These are phyloP conservation scores for Acanthurus lineatus DNA, from an alignment of 2,797 vertebrate species.

Conservation along the genomic window DNA sequence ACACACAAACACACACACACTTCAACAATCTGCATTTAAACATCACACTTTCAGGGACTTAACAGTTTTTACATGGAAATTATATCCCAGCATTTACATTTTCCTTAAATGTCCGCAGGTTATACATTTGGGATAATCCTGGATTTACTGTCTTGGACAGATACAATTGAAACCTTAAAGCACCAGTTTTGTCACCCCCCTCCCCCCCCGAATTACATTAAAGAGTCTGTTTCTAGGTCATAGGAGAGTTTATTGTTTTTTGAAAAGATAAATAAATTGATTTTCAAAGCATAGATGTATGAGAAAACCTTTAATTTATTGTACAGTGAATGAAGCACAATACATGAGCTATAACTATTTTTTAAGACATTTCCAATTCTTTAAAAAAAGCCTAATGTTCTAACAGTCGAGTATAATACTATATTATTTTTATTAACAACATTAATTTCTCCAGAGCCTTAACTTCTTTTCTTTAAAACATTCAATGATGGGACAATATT, in stretches of 20 bases:
- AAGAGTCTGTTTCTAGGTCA: conserved; percentile 56
- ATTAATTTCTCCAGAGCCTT: background rate
- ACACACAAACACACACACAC: conserved; percentile 5
- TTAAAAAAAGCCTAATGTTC: conserved; percentile 44
- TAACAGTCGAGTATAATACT: conserved; percentile 22
- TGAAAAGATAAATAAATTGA: conserved; percentile 47
- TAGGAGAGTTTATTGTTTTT: conserved; percentile 41
- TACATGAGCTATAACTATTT: conserved; percentile 44
- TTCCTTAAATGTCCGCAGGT: conserved; percentile 47
- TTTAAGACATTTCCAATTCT: conserved; percentile 49
- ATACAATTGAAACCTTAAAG: conserved; percentile 46
- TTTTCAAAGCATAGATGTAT: conserved; percentile 64
- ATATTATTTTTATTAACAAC: background rate
- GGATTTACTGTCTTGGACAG: conserved; percentile 66
- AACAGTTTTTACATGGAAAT: background rate
- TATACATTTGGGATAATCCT: conserved; percentile 66
- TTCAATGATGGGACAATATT: conserved; percentile 6
- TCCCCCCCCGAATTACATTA: conserved; percentile 5
- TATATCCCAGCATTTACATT: conserved; percentile 12
- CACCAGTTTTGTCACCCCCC: conserved; percentile 36
- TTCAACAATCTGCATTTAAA: conserved; percentile 10
- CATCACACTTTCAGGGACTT: conserved; percentile 23
- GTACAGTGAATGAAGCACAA: conserved; percentile 44
- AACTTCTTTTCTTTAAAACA: conserved; percentile 16
- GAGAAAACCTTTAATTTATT: conserved; percentile 79